These are phyloP conservation scores for Epinephelus coioides DNA, from an alignment of 2,797 vertebrate genomes.

Conservation along the genomic window DNA sequence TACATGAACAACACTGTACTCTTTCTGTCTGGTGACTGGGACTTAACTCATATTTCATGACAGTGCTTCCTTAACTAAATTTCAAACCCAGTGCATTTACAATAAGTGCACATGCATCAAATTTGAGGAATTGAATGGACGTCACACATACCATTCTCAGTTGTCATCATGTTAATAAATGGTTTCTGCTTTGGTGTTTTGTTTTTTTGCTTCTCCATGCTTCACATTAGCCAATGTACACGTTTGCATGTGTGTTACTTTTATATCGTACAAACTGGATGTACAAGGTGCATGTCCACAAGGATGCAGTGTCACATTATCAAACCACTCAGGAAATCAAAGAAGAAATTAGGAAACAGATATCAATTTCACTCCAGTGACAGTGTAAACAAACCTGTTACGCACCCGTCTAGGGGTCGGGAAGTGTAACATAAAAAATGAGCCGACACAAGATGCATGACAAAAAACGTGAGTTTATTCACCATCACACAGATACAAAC, in stretches of 20 bases:
- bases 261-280: neutral
- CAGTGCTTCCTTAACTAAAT: neutral
- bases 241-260: conserved; percentile 2
- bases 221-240: neutral
- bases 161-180: too few relatives aligned
- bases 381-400: neutral
- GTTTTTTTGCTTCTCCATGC: neutral
- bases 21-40: too few relatives aligned
- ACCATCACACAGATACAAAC: too few relatives aligned
- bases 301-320: neutral
- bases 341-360: neutral
- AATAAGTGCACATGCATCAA: neutral
- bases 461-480: too few relatives aligned
- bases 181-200: neutral
- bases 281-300: neutral
- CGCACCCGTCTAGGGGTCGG: too few relatives aligned
- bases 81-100: neutral
- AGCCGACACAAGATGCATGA: too few relatives aligned
- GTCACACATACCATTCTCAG: neutral
- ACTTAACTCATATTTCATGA: neutral
- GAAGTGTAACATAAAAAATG: too few relatives aligned
- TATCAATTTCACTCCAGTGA: neutral
- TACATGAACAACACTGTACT: neutral
- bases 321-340: neutral
- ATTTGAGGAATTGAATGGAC: neutral